Conservation (phyloP, 2,113 vertebrate species). For the Antechinus stuartii region DNA sequence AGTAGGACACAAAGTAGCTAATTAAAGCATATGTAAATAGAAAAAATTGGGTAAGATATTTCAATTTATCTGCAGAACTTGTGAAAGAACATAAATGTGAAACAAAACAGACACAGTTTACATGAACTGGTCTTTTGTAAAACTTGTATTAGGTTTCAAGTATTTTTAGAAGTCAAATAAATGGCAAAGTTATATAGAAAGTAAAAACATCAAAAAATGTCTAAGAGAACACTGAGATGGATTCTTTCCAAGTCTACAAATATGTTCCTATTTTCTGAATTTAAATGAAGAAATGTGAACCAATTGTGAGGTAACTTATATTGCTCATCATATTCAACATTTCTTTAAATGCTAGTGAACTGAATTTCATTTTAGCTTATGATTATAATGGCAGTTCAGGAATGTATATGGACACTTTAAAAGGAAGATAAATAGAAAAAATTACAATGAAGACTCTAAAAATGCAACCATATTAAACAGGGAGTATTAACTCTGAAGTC, state of each 20-base stretch:
- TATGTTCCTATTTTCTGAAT: not conserved
- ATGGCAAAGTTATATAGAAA: not conserved
- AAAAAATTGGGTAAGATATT: not conserved
- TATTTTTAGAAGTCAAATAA: conserved; percentile 16
- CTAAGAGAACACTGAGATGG: conserved; percentile 11
- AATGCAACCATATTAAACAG: not conserved
- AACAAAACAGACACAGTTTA: not conserved
- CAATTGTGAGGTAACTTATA: conserved; percentile 15
- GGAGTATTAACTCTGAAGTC: not conserved
- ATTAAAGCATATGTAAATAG: not conserved
- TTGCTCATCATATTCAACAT: conserved; percentile 4
- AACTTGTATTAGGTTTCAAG: conserved; percentile 10
- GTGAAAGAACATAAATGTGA: not conserved
- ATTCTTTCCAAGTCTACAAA: not conserved
- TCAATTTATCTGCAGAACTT: not conserved
- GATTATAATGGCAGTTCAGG: conserved; percentile 28
- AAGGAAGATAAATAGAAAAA: not conserved
- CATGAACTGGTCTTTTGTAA: not conserved
- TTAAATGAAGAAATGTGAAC: not conserved
- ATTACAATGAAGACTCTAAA: conserved; percentile 22
- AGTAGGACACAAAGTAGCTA: not conserved
- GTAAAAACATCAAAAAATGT: conserved; percentile 34
- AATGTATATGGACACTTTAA: not conserved
- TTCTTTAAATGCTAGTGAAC: conserved; percentile 33
- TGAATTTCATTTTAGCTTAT: not conserved